A percentile compares a stretch with the other conserved stretches of the same genome.
phyloP scores from a whole-genome alignment of 2,888 invertebrate species.

The Ophioninae sp. region DNA sequence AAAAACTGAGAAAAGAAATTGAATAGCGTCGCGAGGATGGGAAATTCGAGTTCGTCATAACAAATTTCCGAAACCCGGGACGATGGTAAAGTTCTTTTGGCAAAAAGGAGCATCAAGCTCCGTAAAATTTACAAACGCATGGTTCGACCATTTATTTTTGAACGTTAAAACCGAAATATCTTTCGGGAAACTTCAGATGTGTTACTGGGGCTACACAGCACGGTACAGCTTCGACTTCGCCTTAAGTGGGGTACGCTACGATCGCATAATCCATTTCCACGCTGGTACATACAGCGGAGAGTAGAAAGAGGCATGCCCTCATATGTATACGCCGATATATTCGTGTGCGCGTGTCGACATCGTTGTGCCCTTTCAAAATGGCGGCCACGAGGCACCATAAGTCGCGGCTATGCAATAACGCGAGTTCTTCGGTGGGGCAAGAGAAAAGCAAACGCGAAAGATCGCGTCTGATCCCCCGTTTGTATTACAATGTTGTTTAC shows the following conservation, averaged over 20 bases:
- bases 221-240: constrained; percentile 2
- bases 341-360: constrained; percentile 6
- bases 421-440: constrained; percentile 61
- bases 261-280: constrained; percentile 64
- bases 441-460: constrained; percentile 40
- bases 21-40: no score
- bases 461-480: constrained; percentile 52
- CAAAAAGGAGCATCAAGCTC: no score
- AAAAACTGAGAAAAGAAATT: no score
- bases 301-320: constrained; percentile 40
- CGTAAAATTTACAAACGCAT: no score
- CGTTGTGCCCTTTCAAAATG: constrained; percentile 71
- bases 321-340: constrained; percentile 6
- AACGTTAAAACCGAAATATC: no score
- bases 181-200: no score
- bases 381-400: constrained; percentile 57
- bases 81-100: no score
- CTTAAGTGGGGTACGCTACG: constrained; percentile 30
- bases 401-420: constrained; percentile 30
- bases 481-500: not conserved
- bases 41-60: no score
- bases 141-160: no score
- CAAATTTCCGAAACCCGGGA: no score
- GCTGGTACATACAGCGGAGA: constrained; percentile 37
- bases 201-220: no score